These are phyloP conservation scores for Arvicanthis niloticus DNA, from an alignment of 2,113 vertebrate species.

Conservation along the genomic window DNA sequence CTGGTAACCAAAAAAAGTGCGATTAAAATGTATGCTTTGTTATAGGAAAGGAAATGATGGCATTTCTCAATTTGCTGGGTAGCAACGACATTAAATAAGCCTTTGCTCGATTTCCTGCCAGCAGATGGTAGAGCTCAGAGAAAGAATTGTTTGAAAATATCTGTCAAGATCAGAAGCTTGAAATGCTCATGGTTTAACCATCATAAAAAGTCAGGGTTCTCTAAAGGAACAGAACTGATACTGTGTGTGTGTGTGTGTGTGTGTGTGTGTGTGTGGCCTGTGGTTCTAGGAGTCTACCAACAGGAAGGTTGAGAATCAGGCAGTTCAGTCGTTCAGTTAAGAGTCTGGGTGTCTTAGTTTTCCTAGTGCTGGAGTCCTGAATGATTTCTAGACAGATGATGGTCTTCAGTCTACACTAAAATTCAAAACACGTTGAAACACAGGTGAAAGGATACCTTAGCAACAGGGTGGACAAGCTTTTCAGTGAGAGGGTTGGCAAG, in stretches of 20 bases:
- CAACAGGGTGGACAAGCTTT: background rate
- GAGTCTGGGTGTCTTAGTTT: background rate
- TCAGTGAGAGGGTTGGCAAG: background rate
- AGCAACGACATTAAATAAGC: background rate
- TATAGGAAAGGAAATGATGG: background rate
- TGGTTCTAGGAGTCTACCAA: background rate
- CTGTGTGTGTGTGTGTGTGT: background rate
- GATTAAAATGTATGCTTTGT: background rate
- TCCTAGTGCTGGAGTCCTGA: background rate
- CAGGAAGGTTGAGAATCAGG: background rate
- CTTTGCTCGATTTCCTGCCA: background rate
- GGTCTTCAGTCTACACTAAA: background rate
- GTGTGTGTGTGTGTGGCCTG: background rate
- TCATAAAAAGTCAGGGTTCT: background rate
- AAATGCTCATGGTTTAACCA: background rate
- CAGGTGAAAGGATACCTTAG: background rate
- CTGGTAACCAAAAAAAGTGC: background rate
- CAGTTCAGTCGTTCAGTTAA: background rate
- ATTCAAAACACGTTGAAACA: background rate
- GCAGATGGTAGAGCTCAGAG: background rate
- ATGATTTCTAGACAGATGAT: background rate
- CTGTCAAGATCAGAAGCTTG: background rate
- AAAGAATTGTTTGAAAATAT: slow-evolving; percentile 8
- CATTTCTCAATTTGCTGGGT: background rate
- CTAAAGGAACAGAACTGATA: background rate